Evolutionary conservation across 2,113 vertebrate genomes (phyloP).

Genomic region (Marcusenius ussheri): DNA sequence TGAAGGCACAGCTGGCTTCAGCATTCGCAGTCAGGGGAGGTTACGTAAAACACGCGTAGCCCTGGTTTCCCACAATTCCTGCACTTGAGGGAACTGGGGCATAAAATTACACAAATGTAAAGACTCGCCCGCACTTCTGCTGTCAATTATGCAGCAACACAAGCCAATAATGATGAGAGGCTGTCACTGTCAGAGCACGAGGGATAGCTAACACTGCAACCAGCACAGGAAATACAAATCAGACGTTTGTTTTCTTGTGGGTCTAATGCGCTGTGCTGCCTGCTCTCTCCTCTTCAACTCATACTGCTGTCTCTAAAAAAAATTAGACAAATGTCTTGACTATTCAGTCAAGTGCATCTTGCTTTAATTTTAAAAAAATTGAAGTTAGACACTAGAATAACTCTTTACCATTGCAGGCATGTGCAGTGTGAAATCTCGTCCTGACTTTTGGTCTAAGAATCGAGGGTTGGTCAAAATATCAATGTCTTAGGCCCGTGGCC

Average conservation of each 20-base stretch:
- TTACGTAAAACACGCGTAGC: too few relatives aligned
- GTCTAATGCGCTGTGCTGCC: neutral
- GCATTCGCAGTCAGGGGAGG: too few relatives aligned
- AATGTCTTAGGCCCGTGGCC: neutral
- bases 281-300: neutral
- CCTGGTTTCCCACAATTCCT: constrained; percentile 23
- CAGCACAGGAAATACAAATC: neutral
- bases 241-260: neutral
- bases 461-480: neutral
- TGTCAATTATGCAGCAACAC: neutral
- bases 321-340: neutral
- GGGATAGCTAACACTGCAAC: neutral
- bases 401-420: neutral
- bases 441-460: neutral
- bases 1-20: neutral
- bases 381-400: neutral
- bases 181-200: neutral
- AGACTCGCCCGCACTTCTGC: constrained; percentile 29
- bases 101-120: constrained; percentile 38
- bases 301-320: neutral
- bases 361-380: neutral
- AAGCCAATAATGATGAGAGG: neutral
- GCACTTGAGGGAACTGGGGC: constrained; percentile 45
- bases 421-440: neutral
- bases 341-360: neutral